A percentile compares a stretch with the other conserved stretches of the same genome.
These are phyloP conservation scores for Apostichopus californicus DNA, from an alignment of 35 echinoderm and acorn worm species.

Conservation along the genomic window DNA sequence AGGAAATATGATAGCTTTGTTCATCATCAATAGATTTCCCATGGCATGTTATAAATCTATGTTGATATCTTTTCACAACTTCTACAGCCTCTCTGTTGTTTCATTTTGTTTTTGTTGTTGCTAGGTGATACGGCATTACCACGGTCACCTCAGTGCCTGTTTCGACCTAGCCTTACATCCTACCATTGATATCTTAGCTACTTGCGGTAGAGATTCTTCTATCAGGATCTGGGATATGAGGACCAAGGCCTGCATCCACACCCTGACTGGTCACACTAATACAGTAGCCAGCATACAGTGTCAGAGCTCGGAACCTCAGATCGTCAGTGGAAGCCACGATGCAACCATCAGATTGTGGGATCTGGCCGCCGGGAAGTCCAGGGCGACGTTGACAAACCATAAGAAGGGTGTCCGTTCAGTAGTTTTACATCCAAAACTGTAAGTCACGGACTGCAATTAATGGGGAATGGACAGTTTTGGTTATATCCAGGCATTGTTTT, in stretches of 20 bases:
- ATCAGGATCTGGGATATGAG: conserved; percentile 98
- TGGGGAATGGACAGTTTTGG: too few species aligned
- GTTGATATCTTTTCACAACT: too few species aligned
- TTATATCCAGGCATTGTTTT: too few species aligned
- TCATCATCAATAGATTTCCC: too few species aligned
- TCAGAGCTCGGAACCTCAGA: conserved; percentile 94
- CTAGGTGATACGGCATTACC: conserved; percentile 96
- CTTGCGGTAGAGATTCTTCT: conserved; percentile 83
- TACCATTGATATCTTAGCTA: conserved; percentile 92
- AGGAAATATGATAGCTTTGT: too few species aligned
- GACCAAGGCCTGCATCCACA: conserved; percentile 96
- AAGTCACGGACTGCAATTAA: conserved; percentile 38
- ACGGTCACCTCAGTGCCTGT: conserved; percentile 96
- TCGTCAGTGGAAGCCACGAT: conserved; percentile 98
- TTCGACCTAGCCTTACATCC: conserved; percentile 94
- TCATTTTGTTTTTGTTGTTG: neutral
- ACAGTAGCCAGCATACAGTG: conserved; percentile 95
- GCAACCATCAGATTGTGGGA: conserved; percentile 95
- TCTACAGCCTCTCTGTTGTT: too few species aligned
- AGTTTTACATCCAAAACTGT: conserved; percentile 96
- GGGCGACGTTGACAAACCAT: conserved; percentile 94
- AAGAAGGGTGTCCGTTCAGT: conserved; percentile 97
- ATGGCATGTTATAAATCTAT: too few species aligned
- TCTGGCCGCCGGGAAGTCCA: conserved; percentile 87
- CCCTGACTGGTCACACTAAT: conserved; percentile 94